Evolutionary conservation across 2,888 invertebrate genomes (phyloP).

Genomic region (Patella caerulea): DNA sequence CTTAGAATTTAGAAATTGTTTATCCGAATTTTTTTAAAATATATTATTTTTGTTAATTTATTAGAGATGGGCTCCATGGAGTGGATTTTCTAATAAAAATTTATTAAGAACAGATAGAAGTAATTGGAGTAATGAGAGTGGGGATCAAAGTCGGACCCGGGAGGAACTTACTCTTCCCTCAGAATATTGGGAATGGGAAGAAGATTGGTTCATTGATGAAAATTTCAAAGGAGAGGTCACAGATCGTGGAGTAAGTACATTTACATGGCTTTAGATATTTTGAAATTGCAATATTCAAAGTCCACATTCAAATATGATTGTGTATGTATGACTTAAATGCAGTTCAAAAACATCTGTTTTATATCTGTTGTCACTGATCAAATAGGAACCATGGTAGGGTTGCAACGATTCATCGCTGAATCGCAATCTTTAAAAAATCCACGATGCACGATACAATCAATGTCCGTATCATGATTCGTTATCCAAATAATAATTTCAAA

Average conservation of each 20-base stretch:
- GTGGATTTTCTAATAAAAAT: conserved; percentile 80
- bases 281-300: too few species aligned
- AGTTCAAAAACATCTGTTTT: too few species aligned
- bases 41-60: conserved; percentile 38
- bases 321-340: too few species aligned
- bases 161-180: conserved; percentile 89
- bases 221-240: conserved; percentile 78
- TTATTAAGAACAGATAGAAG: conserved; percentile 90
- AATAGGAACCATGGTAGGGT: too few species aligned
- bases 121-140: conserved; percentile 88
- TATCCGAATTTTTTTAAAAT: background rate
- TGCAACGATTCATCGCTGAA: too few species aligned
- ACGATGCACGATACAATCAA: too few species aligned
- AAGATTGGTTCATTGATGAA: conserved; percentile 83
- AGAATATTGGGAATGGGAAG: conserved; percentile 97
- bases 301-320: too few species aligned
- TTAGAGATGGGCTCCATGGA: conserved; percentile 89
- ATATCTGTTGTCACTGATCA: too few species aligned
- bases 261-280: background rate
- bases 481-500: too few species aligned
- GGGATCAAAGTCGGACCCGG: conserved; percentile 83
- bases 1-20: background rate
- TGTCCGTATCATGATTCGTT: too few species aligned
- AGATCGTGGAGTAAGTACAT: conserved; percentile 81
- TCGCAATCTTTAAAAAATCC: too few species aligned